These are phyloP conservation scores for Eilema sororculum DNA, from an alignment of 2,888 invertebrate genomes.

Conservation along the genomic window DNA sequence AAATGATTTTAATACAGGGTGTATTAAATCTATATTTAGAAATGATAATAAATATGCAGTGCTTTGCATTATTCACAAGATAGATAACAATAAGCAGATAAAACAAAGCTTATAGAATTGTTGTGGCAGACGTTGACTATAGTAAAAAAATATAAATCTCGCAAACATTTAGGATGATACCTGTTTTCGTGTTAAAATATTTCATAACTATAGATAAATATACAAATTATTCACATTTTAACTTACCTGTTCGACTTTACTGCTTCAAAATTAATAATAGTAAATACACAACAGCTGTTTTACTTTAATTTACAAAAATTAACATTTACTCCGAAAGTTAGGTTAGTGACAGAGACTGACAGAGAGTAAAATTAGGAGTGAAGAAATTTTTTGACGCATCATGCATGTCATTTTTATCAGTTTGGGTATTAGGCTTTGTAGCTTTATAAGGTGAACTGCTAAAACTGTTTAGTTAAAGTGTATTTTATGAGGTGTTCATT, in stretches of 20 bases:
- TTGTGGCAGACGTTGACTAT: background rate
- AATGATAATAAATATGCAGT: background rate
- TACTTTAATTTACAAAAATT: conserved; percentile 31
- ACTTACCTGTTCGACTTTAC: conserved; percentile 32
- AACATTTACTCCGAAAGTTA: conserved; percentile 30
- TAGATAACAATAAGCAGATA: background rate
- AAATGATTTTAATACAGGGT: background rate
- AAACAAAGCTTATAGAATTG: background rate
- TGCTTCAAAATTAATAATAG: conserved; percentile 24
- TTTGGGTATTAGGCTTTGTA: conserved; percentile 5
- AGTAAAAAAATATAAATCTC: background rate
- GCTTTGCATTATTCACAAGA: background rate
- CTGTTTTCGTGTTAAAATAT: background rate
- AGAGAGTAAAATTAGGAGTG: background rate
- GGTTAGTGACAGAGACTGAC: conserved; percentile 29
- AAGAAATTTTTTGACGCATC: conserved; percentile 12
- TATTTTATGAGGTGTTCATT: too few species aligned
- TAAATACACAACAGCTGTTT: conserved; percentile 28
- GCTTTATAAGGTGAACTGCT: background rate
- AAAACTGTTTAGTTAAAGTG: too few species aligned
- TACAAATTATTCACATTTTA: background rate
- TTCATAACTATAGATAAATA: background rate
- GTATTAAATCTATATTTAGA: conserved; percentile 11
- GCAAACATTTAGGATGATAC: background rate
- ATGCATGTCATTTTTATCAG: background rate